Evolutionary conservation across 1,140 invertebrate genomes (phyloP), one percentile per base, ranked within the genome.

Genomic region (Temnothorax longispinosus): DNA sequence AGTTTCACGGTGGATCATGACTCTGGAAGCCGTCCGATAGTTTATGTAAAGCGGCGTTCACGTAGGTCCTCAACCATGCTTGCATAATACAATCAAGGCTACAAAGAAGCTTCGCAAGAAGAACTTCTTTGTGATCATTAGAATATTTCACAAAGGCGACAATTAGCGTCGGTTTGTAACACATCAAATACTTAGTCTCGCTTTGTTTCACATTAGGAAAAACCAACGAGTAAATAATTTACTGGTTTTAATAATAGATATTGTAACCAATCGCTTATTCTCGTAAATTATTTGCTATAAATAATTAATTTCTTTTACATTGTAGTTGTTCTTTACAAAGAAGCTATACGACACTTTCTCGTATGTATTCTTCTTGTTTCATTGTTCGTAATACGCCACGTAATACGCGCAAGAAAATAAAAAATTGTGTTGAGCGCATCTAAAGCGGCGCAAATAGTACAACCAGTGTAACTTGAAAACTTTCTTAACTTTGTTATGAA

Each of bases 41-140:
- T 47, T 82, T 82, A 72, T 18, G 38, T 82, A 71, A 74, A 65
- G 7, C 21, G 35, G 38, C 11, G 21, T 58, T 56, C n/a, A 44
- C 18, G 27, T 15, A n/a, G 15, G 18, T 15, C 4, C 6, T 4
- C 27, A 38, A n/a, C 7, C 4, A 13, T 72, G 44, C 10, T 3
- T 3, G 27, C 38, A 47, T 11, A 35, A 74, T 35, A 3, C 67
- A 41, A 41, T 27, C 2, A 3, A 47, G 32, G 27, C 11, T 41
- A 60, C 1, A 56, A 56, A 44, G 15, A 58, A 81, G 80, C 47
- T 35, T 10, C 18, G 13, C 6, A 4, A 13, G 11, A 35, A 11
- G 0, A 54, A 32, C 38, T 41, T 72, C 18, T 56, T 21, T 32
- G 7, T 27, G 5, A 10, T 58, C 15, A 15, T 47, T 72, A 6